Base-by-base conservation (phyloP, 2,888 invertebrate genomes). In the Dasypogon diadema region DNA sequence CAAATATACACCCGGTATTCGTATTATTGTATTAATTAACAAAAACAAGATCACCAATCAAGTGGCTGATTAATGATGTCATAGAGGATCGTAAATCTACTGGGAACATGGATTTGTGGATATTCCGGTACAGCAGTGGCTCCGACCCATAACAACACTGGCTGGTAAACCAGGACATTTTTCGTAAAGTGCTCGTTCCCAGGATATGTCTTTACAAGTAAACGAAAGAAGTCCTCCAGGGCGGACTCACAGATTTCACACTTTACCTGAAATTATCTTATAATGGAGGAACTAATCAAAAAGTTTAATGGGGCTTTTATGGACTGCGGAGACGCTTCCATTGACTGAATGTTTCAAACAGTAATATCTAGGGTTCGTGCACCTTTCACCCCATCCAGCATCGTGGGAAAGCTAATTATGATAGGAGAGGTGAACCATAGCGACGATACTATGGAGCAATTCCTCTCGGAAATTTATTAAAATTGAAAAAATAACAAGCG, bases 21-120 rank as follows among this genome's bases (percentile, higher is more conserved):
- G 75, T 70, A 78, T 78, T 76, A 78, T 78, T 79, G 76, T 79
- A 79, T 79, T 79, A 79, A 79, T 79, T 79, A 79, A 79, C 79
- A 79, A 79, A 79, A 79, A 78, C 79, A 79, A 78, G 78, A 78
- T 78, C 79, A 79, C 78, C 77, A 79, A 79, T 79, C 78, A 79
- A 79, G 75, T 75, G 74, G 72, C 77, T 79, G 79, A 79, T 79
- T 79, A 79, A 79, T 79, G 79, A 79, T 79, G 79, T 79, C 79
- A 79, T 78, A 76, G 78, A 79, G 74, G 75, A 78, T 78, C 78
- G 79, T 79, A 79, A 79, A 79, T 79, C 79, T 79, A 74, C 54
- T 54, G 48, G 60, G 55, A 77, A 78, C 78, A 78, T 77, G 78
- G 75, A 78, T 77, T 73, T 73, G 73, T 73, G 73, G 73, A 73